A percentile compares a stretch with the other conserved stretches of the same genome.
These are phyloP conservation scores for Lanius ludovicianus DNA, from an alignment of 2,113 vertebrate genomes.

Conservation along the genomic window DNA sequence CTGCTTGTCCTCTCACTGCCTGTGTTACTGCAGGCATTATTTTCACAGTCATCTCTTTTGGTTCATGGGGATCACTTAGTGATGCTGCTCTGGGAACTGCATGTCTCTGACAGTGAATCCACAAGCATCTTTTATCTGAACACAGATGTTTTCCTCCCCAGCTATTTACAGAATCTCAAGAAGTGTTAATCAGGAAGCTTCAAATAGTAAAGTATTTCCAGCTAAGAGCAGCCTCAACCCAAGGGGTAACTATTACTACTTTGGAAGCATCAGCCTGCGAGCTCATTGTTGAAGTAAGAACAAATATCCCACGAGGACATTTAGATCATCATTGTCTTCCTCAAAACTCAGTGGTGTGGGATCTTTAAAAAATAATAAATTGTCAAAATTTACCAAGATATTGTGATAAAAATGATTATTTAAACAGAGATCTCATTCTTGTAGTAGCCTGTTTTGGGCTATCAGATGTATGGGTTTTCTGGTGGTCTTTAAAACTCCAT, in stretches of 20 bases:
- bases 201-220: background rate
- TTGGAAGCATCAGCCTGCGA: accelerated
- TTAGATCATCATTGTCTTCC: background rate
- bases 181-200: background rate
- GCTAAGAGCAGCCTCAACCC: background rate
- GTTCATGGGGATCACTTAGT: background rate
- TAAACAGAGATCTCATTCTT: background rate
- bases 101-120: accelerated
- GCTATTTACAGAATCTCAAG: background rate
- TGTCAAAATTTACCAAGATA: background rate
- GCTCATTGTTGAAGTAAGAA: background rate
- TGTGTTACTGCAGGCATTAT: background rate
- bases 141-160: background rate
- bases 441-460: background rate
- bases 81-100: background rate
- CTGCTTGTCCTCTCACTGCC: background rate
- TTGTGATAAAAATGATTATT: background rate
- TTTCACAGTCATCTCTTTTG: background rate
- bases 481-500: background rate
- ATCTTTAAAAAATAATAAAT: background rate
- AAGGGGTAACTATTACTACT: background rate
- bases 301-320: background rate
- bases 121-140: background rate
- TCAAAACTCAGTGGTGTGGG: background rate
- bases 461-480: background rate